phyloP scores from a whole-genome alignment of 2,797 vertebrate genomes.

The Pangasius macronema region DNA sequence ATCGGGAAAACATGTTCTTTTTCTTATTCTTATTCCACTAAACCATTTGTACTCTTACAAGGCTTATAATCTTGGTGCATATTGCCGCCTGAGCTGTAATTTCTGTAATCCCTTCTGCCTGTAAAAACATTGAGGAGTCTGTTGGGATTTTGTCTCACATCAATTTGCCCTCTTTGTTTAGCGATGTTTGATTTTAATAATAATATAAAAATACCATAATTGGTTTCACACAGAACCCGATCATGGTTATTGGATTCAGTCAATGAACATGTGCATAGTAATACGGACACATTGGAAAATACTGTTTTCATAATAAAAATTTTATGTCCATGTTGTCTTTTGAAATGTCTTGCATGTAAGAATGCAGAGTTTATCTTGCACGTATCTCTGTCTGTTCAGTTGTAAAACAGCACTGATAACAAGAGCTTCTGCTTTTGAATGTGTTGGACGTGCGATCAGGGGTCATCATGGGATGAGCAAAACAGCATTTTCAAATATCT shows the following conservation, averaged over 20 bases:
- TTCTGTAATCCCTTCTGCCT: neutral
- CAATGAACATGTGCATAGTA: neutral
- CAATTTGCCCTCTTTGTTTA: neutral
- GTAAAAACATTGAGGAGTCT: neutral
- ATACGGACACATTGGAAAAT: neutral
- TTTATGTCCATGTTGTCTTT: no score
- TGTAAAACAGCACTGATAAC: conserved; percentile 5
- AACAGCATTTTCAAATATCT: neutral
- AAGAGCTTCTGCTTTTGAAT: neutral
- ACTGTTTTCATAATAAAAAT: neutral
- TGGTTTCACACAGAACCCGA: neutral
- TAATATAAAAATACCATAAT: neutral
- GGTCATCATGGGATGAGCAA: neutral
- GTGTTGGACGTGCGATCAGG: neutral
- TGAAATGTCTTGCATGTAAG: neutral
- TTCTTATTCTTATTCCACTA: neutral
- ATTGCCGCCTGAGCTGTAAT: neutral
- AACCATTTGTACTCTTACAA: neutral
- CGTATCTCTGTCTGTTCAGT: neutral
- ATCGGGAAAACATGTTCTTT: neutral
- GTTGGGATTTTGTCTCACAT: neutral
- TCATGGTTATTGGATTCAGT: neutral
- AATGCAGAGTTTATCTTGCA: neutral
- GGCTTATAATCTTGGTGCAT: neutral
- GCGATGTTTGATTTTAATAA: conserved; percentile 15